These are phyloP conservation scores for Smutsia temminckii DNA, from an alignment of 2,797 vertebrate genomes.

Conservation along the genomic window DNA sequence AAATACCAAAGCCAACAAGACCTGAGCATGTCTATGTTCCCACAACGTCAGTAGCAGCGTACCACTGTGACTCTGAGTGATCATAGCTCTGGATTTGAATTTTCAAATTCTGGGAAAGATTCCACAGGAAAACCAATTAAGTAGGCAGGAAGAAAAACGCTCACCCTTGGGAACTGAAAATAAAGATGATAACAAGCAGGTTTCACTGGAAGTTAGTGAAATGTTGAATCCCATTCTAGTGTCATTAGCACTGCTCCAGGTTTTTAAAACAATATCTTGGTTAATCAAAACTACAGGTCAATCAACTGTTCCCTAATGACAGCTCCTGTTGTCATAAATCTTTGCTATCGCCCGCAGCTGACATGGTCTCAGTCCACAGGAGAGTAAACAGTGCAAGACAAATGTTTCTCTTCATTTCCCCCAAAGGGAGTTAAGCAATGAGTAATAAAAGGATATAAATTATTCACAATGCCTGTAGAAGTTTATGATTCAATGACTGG, in stretches of 20 bases:
- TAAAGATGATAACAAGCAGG: background rate
- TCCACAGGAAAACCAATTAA: slow-evolving; percentile 51
- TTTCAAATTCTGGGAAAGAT: background rate
- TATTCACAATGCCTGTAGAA: slow-evolving; percentile 81
- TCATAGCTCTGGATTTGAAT: background rate
- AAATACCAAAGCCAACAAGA: background rate
- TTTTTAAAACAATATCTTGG: slow-evolving; percentile 36
- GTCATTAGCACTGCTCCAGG: background rate
- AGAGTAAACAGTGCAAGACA: slow-evolving; percentile 77
- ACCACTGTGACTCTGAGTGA: background rate
- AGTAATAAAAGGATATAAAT: slow-evolving; percentile 83
- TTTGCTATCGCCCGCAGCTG: slow-evolving; percentile 71
- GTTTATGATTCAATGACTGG: slow-evolving; percentile 73
- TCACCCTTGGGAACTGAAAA: background rate
- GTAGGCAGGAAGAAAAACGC: background rate
- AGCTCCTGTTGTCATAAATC: slow-evolving; percentile 68
- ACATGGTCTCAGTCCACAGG: slow-evolving; percentile 61
- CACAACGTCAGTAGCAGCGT: background rate
- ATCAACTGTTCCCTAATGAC: slow-evolving; percentile 69
- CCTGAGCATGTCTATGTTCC: background rate
- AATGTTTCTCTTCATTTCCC: slow-evolving; percentile 78
- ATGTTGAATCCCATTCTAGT: background rate
- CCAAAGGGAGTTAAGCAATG: slow-evolving; percentile 78
- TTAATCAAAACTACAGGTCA: slow-evolving; percentile 79
- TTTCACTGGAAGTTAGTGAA: background rate